These are phyloP conservation scores for Pandemis cinnamomeana DNA, from an alignment of 2,888 invertebrate genomes.

Conservation along the genomic window DNA sequence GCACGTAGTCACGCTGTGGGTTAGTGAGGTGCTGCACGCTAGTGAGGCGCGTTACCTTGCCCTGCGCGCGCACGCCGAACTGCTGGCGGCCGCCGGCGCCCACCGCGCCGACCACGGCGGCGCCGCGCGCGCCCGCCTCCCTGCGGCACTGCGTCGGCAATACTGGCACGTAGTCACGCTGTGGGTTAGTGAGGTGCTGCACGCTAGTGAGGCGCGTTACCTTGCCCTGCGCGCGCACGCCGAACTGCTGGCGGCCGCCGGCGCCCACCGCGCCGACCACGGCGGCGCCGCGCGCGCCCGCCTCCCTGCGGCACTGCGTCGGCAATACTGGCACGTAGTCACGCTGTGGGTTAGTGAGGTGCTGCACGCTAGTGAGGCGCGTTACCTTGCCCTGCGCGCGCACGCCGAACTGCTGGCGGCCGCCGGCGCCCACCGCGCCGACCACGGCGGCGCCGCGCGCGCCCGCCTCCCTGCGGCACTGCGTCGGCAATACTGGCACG, in stretches of 20 bases:
- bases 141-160: slow-evolving; percentile 73
- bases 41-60: slow-evolving; percentile 60
- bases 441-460: slow-evolving; percentile 74
- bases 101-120: slow-evolving; percentile 79
- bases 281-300: slow-evolving; percentile 66
- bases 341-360: too few species aligned
- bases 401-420: slow-evolving; percentile 73
- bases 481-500: slow-evolving; percentile 52
- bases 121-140: slow-evolving; percentile 68
- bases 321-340: slow-evolving; percentile 38
- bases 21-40: too few species aligned
- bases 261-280: slow-evolving; percentile 83
- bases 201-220: slow-evolving; percentile 48
- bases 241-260: slow-evolving; percentile 74
- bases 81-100: slow-evolving; percentile 81
- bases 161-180: too few species aligned
- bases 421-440: slow-evolving; percentile 82
- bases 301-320: slow-evolving; percentile 75
- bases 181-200: too few species aligned
- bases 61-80: slow-evolving; percentile 66
- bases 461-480: slow-evolving; percentile 73
- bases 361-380: too few species aligned
- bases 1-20: too few species aligned
- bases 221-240: slow-evolving; percentile 70
- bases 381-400: slow-evolving; percentile 71